Evolutionary conservation across 2,113 vertebrate genomes (phyloP), one percentile per base, ranked within the genome.

Genomic region (Podarcis raffonei): DNA sequence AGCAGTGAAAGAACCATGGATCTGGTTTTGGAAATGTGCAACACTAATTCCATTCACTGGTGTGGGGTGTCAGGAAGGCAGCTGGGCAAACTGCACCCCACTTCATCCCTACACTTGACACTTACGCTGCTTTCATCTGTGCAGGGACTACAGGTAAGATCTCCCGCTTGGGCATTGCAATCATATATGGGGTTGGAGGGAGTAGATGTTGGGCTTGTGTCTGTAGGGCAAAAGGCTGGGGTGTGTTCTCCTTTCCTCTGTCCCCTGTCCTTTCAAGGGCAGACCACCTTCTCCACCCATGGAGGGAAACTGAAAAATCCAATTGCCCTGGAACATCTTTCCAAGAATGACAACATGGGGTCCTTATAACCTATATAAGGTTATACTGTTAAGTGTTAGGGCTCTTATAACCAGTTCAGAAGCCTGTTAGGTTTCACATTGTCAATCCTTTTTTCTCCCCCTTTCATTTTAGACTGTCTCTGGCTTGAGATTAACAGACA

Each of bases 1-100:
- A 97, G 96, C 94, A 99, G 99, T 93, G 99, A 99, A 95, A 98
- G 99, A 95, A 99, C 98, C 57, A 99, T 99, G 99, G 99, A 99
- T 92, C 97, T 99, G 91, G 96, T 98, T 83, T 97, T 99, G 95
- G 99, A 99, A 95, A 99, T 99, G 98, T 99, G 98, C 91, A 99
- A 99, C 94, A 99, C 98, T 53, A 96, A 96, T 89, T 98, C 98
- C 25, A 97, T 99, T 94, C 98, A 99, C 95, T 99, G 99, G 99
- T 99, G 99, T 76, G 99, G 99, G 6, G 97, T 99, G 81, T 99
- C 99, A 2, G 99, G 98, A 92, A 96, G 98, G 89, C 98, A 99
- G 92, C 97, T 99, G 82, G 99, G 99, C 66, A 99, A 99, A 87
- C 96, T 99, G 6, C 97, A 97, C 65, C 98, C 99, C 2, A 98